Base-by-base conservation (phyloP, 1,140 invertebrate genomes). In the Frieseomelitta varia region DNA sequence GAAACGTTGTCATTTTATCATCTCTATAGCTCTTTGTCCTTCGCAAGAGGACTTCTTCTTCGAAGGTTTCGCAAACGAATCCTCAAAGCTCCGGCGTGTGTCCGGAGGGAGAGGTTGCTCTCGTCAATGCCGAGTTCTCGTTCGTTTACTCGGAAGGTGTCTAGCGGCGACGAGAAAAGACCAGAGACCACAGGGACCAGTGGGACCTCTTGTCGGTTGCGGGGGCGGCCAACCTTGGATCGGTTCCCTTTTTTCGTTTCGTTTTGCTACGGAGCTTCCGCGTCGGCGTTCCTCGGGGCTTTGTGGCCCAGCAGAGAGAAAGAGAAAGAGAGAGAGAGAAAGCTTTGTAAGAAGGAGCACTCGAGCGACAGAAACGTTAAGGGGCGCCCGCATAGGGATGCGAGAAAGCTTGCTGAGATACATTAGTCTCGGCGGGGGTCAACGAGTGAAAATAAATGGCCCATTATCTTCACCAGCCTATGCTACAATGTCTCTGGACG, bases 371-470 rank as follows among this genome's bases (percentile, higher is more conserved):
- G 81, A 86, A n/a, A 87, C 86, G 85, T 83, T 83, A 86, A 87
- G 88, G n/a, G n/a, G n/a, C n/a, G n/a, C n/a, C n/a, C n/a, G n/a
- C n/a, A n/a, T n/a, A n/a, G n/a, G 87, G 88, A 89, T 81, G 86
- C 72, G 87, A 91, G 89, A 90, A 91, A 91, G 88, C 85, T 87
- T 82, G 84, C 90, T 87, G 88, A 91, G 90, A 91, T 88, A 91
- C 90, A 91, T 91, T 91, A 91, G 91, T 91, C 90, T 91, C 87
- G 85, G 84, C 80, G 91, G 90, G 91, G 90, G 88, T 91, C 91
- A 91, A 91, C 91, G 87, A 91, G 91, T 91, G 90, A 91, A 91
- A 91, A 91, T 91, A 91, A 91, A 91, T 91, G 91, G 91, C 69
- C 91, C 90, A 91, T 91, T 91, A 91, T 87, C 79, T 87, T 30